A percentile compares a stretch with the other conserved stretches of the same genome.
Conservation (phyloP, 92 coral and sea anemone genomes). For the Diadumene lineata region DNA sequence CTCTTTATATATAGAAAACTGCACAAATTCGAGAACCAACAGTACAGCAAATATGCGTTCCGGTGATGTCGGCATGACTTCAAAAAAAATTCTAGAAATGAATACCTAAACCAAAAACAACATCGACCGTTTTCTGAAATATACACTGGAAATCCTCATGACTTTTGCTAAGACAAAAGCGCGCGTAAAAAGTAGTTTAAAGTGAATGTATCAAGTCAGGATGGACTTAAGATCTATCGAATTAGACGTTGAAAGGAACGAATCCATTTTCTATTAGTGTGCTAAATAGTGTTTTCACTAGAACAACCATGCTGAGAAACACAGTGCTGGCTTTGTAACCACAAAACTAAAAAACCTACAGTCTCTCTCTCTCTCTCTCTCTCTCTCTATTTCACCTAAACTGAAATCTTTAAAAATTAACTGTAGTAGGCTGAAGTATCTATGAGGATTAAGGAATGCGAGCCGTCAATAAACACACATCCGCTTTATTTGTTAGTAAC, state of each 20-base stretch:
- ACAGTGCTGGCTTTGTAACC: not conserved
- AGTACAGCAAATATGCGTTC: not conserved
- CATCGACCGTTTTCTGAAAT: not conserved
- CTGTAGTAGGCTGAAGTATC: too few species aligned
- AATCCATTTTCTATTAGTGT: not conserved
- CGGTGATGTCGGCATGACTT: not conserved
- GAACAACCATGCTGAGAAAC: not conserved
- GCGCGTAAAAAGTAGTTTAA: too few species aligned
- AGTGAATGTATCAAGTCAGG: not conserved
- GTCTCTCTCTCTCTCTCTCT: too few species aligned
- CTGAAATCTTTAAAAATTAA: too few species aligned
- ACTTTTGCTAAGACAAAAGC: not conserved
- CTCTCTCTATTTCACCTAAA: too few species aligned
- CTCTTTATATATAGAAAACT: not conserved
- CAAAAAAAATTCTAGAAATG: not conserved
- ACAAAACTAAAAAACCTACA: not conserved
- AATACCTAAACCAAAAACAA: not conserved
- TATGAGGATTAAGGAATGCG: too few species aligned
- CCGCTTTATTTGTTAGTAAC: not conserved
- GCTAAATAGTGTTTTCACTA: constrained; percentile 6
- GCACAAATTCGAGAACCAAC: not conserved
- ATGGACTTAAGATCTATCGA: not conserved
- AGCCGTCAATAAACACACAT: not conserved
- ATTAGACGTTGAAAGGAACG: not conserved
- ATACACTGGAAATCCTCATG: not conserved